Base-by-base conservation (phyloP, 2,888 invertebrate species). In the Ashinkailepas kermadecensis region DNA sequence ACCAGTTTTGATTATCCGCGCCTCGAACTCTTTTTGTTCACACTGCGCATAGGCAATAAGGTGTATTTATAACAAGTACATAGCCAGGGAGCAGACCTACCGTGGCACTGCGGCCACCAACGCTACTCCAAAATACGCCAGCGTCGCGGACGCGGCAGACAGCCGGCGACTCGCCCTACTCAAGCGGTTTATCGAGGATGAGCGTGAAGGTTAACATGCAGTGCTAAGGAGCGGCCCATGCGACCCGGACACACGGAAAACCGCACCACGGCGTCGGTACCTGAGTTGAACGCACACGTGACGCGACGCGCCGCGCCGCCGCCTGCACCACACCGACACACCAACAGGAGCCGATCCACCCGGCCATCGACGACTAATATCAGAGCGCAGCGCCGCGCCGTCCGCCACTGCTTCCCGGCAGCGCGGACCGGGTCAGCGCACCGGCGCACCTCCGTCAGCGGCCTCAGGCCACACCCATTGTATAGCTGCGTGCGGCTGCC, bases 51-150 rank as follows among this genome's bases (percentile, higher is more conserved):
- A 39, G 15, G 70, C 25, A 70, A 70, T 70, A 25, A 23, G 23
- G 12, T 70, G 70, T 70, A 70, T 70, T 67, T 70, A 39, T 70
- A 70, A 70, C 70, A 70, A 70, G 70, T 70, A 70, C 70, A 21
- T 25, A 67, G 67, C 21, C 25, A 21, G 21, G 64, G 64, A 64
- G n/a, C 64, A 64, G 21, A 64, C 64, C n/a, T 64, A 64, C 8
- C 64, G n/a, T n/a, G 21, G 64, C 64, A 4, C 64, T 21, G 21
- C n/a, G n/a, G 64, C 21, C n/a, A 64, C 21, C 64, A 64, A n/a
- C 21, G n/a, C 64, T 64, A 64, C 64, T 6, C n/a, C n/a, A 21
- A 64, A 64, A 64, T n/a, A 64, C n/a, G n/a, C 21, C 64, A 10
- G 64, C 64, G n/a, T 64, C 64, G 64, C n/a, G n/a, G n/a, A n/a